A percentile compares a stretch with the other conserved stretches of the same genome.
Conservation (phyloP, 1,140 invertebrate genomes). For the Dendroctonus valens region DNA sequence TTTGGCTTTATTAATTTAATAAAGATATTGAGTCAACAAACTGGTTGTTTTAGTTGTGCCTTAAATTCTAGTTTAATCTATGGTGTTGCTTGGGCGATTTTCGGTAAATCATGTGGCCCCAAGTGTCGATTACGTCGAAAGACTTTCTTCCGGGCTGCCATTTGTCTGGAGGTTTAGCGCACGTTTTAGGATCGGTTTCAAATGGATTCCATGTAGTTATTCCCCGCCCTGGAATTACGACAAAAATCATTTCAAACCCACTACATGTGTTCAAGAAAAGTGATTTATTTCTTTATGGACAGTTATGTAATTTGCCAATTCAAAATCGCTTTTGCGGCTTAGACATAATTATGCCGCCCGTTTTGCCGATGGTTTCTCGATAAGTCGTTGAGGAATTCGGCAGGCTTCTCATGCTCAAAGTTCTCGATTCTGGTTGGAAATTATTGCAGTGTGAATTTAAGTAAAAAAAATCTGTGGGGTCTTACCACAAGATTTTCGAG, state of each 20-base stretch:
- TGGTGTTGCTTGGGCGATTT: not conserved
- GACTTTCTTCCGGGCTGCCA: not conserved
- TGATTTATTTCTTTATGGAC: not conserved
- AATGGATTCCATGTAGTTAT: slow-evolving; percentile 8
- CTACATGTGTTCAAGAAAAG: not conserved
- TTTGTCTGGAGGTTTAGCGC: too few relatives aligned
- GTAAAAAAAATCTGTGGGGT: slow-evolving; percentile 1
- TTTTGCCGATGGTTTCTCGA: slow-evolving; percentile 5
- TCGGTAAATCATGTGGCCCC: slow-evolving; percentile 7
- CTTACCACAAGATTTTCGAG: slow-evolving; percentile 10
- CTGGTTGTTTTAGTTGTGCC: not conserved
- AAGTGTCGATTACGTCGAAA: slow-evolving; percentile 2
- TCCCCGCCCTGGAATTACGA: slow-evolving; percentile 1
- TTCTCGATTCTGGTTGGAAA: not conserved
- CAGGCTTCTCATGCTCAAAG: not conserved
- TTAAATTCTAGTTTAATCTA: not conserved
- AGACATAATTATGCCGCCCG: slow-evolving; percentile 1
- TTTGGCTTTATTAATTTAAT: slow-evolving; percentile 29
- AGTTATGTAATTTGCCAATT: not conserved
- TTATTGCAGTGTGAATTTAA: not conserved
- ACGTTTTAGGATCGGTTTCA: not conserved
- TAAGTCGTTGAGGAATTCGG: slow-evolving; percentile 4
- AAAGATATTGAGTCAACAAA: slow-evolving; percentile 10
- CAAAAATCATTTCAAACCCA: not conserved
- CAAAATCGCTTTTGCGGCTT: slow-evolving; percentile 6